Conservation (phyloP, 2,113 vertebrate genomes). For the Gadus macrocephalus region DNA sequence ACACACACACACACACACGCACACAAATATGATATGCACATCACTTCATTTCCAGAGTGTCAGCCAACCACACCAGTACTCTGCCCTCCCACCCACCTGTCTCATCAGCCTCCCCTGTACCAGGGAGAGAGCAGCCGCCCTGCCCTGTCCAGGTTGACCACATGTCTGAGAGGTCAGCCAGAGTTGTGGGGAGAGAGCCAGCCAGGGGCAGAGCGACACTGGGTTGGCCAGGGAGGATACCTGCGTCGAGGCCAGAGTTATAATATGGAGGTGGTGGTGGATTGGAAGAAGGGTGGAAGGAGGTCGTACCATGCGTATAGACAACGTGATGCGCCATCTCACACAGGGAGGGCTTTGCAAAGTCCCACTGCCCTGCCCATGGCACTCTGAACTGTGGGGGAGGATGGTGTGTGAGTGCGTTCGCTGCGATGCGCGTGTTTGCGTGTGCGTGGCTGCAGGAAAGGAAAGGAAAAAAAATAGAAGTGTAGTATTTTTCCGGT, state of each 20-base stretch:
- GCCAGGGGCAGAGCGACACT: constrained; percentile 40
- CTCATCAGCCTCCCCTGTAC: constrained; percentile 9
- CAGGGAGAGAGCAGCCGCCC: constrained; percentile 31
- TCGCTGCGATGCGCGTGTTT: constrained; percentile 10
- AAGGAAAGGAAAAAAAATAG: constrained; percentile 22
- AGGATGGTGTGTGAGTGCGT: constrained; percentile 1
- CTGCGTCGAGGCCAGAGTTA: constrained; percentile 40
- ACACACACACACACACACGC: constrained; percentile 1
- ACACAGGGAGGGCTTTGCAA: constrained; percentile 63
- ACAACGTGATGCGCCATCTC: constrained; percentile 40
- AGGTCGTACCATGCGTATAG: constrained; percentile 51
- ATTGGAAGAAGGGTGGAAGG: neutral
- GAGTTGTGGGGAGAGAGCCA: constrained; percentile 62
- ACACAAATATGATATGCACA: neutral
- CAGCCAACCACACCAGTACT: constrained; percentile 1
- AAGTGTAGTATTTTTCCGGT: constrained; percentile 26
- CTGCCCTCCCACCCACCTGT: neutral
- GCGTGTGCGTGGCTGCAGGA: constrained; percentile 4
- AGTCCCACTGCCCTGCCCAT: constrained; percentile 48
- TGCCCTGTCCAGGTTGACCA: constrained; percentile 50
- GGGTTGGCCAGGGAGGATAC: constrained; percentile 75
- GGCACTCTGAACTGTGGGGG: constrained; percentile 50
- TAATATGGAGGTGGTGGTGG: constrained; percentile 25
- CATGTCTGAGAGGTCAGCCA: constrained; percentile 64
- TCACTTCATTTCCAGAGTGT: constrained; percentile 16